phyloP scores from a whole-genome alignment of 2,888 invertebrate species.

The Acrocera orbiculus region DNA sequence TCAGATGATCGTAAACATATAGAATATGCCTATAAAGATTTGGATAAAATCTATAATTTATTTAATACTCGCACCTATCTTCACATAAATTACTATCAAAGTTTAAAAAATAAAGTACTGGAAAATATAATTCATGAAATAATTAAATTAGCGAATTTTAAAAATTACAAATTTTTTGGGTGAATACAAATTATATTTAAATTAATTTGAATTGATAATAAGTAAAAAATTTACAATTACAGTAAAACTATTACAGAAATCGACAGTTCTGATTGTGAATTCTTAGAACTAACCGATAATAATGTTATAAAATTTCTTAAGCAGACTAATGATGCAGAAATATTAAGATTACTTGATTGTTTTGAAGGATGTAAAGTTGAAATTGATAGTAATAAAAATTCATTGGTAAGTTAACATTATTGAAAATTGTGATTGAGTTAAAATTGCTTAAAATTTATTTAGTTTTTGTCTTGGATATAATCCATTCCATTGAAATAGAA shows the following conservation, averaged over 20 bases:
- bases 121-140: constrained; percentile 24
- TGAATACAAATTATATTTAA: not conserved
- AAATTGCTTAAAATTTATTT: too few species aligned
- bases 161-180: constrained; percentile 1
- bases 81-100: constrained; percentile 35
- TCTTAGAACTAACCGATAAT: constrained; percentile 9
- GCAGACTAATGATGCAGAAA: not conserved
- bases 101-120: constrained; percentile 27
- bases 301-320: constrained; percentile 4
- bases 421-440: too few species aligned
- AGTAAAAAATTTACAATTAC: too few species aligned
- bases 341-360: constrained; percentile 5
- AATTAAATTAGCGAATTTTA: not conserved
- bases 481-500: too few species aligned
- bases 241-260: constrained; percentile 7
- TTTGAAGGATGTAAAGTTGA: constrained; percentile 1
- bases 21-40: constrained; percentile 34
- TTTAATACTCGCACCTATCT: constrained; percentile 32
- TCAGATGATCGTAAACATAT: constrained; percentile 21
- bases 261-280: constrained; percentile 6
- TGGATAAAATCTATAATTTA: constrained; percentile 31
- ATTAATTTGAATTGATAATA: not conserved
- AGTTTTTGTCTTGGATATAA: too few species aligned
- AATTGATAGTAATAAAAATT: too few species aligned
- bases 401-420: too few species aligned